Base-by-base conservation (phyloP, 2,797 vertebrate species). In the Hoplostethus mediterraneus region DNA sequence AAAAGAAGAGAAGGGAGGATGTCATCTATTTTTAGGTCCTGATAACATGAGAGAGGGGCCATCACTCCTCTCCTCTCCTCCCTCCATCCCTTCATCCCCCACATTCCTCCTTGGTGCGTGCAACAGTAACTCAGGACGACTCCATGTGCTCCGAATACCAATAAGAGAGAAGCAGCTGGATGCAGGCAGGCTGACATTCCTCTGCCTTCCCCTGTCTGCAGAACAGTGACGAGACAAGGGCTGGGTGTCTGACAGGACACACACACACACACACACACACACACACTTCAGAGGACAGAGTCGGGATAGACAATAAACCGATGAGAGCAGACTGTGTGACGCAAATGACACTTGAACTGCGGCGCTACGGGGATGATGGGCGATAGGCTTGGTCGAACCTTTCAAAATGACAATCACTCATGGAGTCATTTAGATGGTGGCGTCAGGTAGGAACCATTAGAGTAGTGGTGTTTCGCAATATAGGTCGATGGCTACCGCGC, bases 61-160 rank as follows among this genome's bases (percentile, higher is more conserved):
- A 59, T 74, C 63, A 77, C 73, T 84, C 64, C 73, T 78, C 57
- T 71, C 21, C 71, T 78, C 64, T 78, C 64, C 63, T 77, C 65
- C 75, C 73, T 70, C 73, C 64, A 80, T 87, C 85, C 77, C 76
- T 80, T 87, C 72, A 61, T 87, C 85, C 83, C 82, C 82, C 80
- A 90, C 84, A 89, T 88, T 89, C 90, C 87, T 89, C 90, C 85
- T 90, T 89, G 88, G 88, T 88, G 92, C 90, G 82, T 93, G 90
- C 85, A 86, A 84, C 82, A 92, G 82, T 87, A 81, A 79, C 88
- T 83, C 83, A 81, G 87, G 80, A 86, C 21, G 30, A 54, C 62
- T 86, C 64, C 16, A 42, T 89, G 89, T 90, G 90, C 69, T 80
- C 83, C 28, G 92, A 92, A 92, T 94, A 90, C 83, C 89, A 93